Evolutionary conservation across 2,888 invertebrate genomes (phyloP), one percentile per base, ranked within the genome.

Genomic region (Drosophila demipolita): DNA sequence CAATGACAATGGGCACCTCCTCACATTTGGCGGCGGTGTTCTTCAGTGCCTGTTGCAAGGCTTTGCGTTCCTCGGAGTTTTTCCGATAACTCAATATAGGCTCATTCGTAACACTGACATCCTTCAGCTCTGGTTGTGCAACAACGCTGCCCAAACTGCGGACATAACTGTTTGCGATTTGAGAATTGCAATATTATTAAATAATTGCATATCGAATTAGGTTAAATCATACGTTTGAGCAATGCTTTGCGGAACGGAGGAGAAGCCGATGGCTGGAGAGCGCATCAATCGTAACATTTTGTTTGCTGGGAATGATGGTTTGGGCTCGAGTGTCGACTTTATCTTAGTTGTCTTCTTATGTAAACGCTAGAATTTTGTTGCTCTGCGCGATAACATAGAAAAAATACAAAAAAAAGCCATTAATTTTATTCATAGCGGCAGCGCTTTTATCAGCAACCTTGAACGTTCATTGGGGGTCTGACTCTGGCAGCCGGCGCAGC

Each of bases 1-100:
- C 99, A 92, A 99, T 98, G n/a, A 99, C 95, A 91, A 99, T 96
- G 11, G 99, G 99, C 71, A 99, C 95, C 80, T 99, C 99, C 90
- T 96, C 96, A 68, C 96, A 95, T 66, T 94, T 94, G 32, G 94
- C 93, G 15, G 95, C 94, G 77, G 96, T 95, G 71, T 95, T 94
- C 73, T 95, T 94, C 49, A 99, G 93, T 53, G 96, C 96, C 58
- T 94, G 94, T 79, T 96, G 95, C 38, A 99, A 93, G 53, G 95
- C 96, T 59, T 94, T 93, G 66, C 98, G 95, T 93, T 99, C 99
- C 64, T 94, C 93, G 75, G 98, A 98, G 55, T 97, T 97, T 74
- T 96, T 96, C 74, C 95, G 94, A 93, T 99, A 99, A n/a, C 93
- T 94, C 26, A 97, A 93, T 49, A 98, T 93, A 1, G 97, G 97